Evolutionary conservation across 2,113 vertebrate genomes (phyloP), one percentile per base, ranked within the genome.

Genomic region (Daubentonia madagascariensis): DNA sequence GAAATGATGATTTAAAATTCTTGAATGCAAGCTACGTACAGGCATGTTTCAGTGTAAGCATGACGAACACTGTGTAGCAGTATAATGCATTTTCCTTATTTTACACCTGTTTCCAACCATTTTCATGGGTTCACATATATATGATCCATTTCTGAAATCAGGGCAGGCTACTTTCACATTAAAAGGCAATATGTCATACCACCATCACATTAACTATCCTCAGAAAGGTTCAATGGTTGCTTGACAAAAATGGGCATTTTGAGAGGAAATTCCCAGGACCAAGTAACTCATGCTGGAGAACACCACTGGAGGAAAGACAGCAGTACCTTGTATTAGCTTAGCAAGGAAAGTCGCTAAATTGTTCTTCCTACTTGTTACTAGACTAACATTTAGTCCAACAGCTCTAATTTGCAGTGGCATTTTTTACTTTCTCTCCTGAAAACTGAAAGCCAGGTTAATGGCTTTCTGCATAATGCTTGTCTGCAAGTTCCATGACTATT

Each of bases 351-450:
- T 35, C 90, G 23, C 28, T 90, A 89, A 65, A 50, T 76, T 95
- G 50, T 97, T 98, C 98, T 63, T 54, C 76, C 37, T 92, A 54
- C n/a, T 97, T 89, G 89, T 97, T 92, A 98, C 97, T 18, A 98
- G 97, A 92, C 63, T 80, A 93, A 63, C 8, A 3, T 97, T 98
- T 97, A 97, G 80, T 88, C 72, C 86, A 98, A 98, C 50, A 79
- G 73, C 20, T 95, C 50, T 84, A 96, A 97, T 96, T 88, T 92
- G 93, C 73, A 95, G 76, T 96, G 94, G 94, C 86, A 92, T 96
- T 97, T 98, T 70, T 96, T 59, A 86, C 75, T 89, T 75, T 59
- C 75, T 97, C 43, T 97, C 95, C 93, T 45, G 37, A 94, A 98
- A 98, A 92, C 22, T 35, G 28, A 96, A 97, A 91, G 48, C 89